phyloP scores from a whole-genome alignment of 2,113 vertebrate species.

The Sinocyclocheilus anophthalmus region DNA sequence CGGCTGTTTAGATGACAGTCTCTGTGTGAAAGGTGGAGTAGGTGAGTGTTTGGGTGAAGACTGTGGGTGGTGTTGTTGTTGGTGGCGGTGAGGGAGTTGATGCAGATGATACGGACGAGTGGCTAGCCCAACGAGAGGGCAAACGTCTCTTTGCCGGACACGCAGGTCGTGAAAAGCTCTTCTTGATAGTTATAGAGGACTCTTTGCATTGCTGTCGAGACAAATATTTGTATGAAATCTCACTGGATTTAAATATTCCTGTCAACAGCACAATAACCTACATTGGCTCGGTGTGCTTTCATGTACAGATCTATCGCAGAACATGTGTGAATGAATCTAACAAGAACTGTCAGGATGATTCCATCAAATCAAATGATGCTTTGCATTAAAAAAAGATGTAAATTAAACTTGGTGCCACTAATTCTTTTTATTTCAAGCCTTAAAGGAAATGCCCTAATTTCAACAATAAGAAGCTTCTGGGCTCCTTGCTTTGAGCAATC shows the following conservation, averaged over 20 bases:
- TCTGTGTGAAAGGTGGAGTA: constrained; percentile 77
- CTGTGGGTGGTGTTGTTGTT: constrained; percentile 52
- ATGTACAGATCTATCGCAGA: not conserved
- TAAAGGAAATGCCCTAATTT: constrained; percentile 47
- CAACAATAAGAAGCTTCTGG: constrained; percentile 63
- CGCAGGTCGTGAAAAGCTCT: constrained; percentile 88
- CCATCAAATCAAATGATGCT: not conserved
- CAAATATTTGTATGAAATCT: constrained; percentile 34
- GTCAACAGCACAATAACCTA: not conserved
- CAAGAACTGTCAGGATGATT: not conserved
- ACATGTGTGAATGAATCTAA: not conserved
- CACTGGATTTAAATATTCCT: constrained; percentile 13
- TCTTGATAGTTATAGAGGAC: constrained; percentile 66
- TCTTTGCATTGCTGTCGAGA: constrained; percentile 68
- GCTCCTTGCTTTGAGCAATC: constrained; percentile 66
- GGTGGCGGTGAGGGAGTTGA: constrained; percentile 53
- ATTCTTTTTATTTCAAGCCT: constrained; percentile 58
- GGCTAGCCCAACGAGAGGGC: constrained; percentile 91
- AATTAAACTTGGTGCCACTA: constrained; percentile 48
- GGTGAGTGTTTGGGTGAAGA: constrained; percentile 67
- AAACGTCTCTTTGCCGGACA: constrained; percentile 88
- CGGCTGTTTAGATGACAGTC: constrained; percentile 66
- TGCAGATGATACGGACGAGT: constrained; percentile 77
- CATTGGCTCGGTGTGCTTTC: not conserved
- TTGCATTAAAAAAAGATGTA: constrained; percentile 38